Base-by-base conservation (phyloP, 2,797 vertebrate species). In the Takifugu rubripes region DNA sequence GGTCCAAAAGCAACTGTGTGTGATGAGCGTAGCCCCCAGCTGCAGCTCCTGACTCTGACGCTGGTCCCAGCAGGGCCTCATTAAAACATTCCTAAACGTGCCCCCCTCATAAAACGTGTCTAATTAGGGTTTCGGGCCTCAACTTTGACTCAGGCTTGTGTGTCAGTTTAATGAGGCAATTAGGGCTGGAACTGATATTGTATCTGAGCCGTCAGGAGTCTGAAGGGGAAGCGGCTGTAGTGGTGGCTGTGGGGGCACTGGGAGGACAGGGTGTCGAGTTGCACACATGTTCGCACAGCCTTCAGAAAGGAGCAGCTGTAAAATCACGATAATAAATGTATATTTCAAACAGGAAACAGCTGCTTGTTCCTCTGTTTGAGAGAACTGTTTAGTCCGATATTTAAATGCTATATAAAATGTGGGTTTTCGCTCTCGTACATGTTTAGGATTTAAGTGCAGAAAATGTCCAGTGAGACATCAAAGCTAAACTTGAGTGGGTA, bases 11-110 rank as follows among this genome's bases (percentile, higher is more conserved):
- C 27, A 6, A 27, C 5, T 6, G 27, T 29, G 27, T 7, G 27
- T 29, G 31, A 10, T 10, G 31, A 33, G 31, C 31, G 1, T 10
- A 79, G 68, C 65, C 53, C 74, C 72, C 70, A 77, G 76, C 74
- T 66, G 86, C 74, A 85, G 85, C 86, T 86, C 83, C 84, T 86
- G 82, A 84, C 78, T 87, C 65, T 70, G 76, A 82, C 65, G 75
- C 77, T 84, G 86, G 81, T 89, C 82, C 86, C 79, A 77, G 79
- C 78, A 66, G 79, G 80, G 81, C 79, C 86, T 90, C 88, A 87
- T 90, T 90, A 90, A 86, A 87, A 89, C 84, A 90, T 89, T 89
- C 86, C 87, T 82, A 74, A 81, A 86, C 84, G 84, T 82, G 72
- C 78, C 70, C 76, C 74, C 65, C 74, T 21, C 63, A 79, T 87